phyloP scores from a whole-genome alignment of 2,113 vertebrate genomes.

The Seriola aureovittata region DNA sequence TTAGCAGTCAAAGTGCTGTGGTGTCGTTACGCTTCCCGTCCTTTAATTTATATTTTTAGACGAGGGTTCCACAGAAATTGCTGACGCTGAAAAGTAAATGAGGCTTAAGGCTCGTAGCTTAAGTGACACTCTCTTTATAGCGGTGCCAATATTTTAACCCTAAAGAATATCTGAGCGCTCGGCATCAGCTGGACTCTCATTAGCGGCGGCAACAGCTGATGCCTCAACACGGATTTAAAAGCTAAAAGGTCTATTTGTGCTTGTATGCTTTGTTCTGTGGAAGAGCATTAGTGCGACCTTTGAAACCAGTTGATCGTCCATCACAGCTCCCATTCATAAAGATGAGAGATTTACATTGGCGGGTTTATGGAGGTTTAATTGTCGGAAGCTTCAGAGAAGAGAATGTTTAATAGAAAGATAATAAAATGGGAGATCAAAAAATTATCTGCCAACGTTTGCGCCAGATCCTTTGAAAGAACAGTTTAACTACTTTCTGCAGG shows the following conservation, averaged over 20 bases:
- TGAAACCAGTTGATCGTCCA: conserved; percentile 16
- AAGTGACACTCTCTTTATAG: conserved; percentile 56
- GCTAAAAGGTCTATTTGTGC: conserved; percentile 58
- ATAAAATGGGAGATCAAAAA: conserved; percentile 14
- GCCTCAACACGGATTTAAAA: conserved; percentile 49
- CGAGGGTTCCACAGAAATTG: conserved; percentile 27
- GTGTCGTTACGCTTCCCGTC: conserved; percentile 17
- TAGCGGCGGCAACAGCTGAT: conserved; percentile 68
- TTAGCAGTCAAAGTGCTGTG: conserved; percentile 53
- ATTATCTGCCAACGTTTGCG: background rate
- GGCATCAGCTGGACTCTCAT: conserved; percentile 48
- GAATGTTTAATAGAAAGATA: conserved; percentile 35
- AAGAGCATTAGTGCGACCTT: conserved; percentile 39
- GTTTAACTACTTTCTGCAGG: background rate
- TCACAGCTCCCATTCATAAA: conserved; percentile 50
- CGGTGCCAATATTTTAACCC: conserved; percentile 51
- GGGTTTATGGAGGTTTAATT: conserved; percentile 39
- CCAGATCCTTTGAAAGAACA: background rate
- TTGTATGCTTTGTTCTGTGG: conserved; percentile 32
- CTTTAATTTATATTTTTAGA: conserved; percentile 75
- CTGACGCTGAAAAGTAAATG: conserved; percentile 48
- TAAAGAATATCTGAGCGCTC: conserved; percentile 19
- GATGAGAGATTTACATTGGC: conserved; percentile 34
- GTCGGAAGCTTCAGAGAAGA: conserved; percentile 8
- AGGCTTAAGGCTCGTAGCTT: conserved; percentile 25